phyloP scores from a whole-genome alignment of 2,888 invertebrate genomes.

The Drymonia ruficornis region DNA sequence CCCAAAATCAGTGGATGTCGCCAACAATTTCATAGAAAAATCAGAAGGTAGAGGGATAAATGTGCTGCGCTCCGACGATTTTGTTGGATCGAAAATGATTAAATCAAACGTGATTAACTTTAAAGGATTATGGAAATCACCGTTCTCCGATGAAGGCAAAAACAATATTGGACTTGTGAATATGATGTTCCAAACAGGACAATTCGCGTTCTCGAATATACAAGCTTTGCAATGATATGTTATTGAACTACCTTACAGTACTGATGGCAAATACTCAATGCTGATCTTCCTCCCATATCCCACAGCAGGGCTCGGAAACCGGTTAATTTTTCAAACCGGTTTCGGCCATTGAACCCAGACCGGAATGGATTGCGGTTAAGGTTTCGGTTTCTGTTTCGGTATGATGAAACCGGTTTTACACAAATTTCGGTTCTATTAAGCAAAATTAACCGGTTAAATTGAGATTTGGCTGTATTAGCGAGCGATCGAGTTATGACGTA shows the following conservation, averaged over 20 bases:
- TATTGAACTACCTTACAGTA: constrained; percentile 88
- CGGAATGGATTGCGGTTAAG: too few relatives aligned
- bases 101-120: constrained; percentile 89
- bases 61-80: constrained; percentile 78
- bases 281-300: constrained; percentile 86
- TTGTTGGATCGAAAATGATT: constrained; percentile 85
- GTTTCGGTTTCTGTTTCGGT: too few relatives aligned
- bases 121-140: constrained; percentile 88
- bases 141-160: constrained; percentile 86
- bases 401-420: too few relatives aligned
- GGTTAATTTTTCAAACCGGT: too few relatives aligned
- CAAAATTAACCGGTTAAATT: too few relatives aligned
- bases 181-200: constrained; percentile 89
- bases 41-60: constrained; percentile 71
- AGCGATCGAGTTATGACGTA: too few relatives aligned
- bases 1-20: constrained; percentile 61
- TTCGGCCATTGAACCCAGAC: too few relatives aligned
- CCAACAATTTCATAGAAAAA: constrained; percentile 67
- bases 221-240: constrained; percentile 83
- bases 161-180: constrained; percentile 83
- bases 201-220: constrained; percentile 84
- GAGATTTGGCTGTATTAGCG: too few relatives aligned
- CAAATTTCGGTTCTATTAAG: too few relatives aligned
- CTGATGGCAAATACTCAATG: constrained; percentile 85
- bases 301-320: too few relatives aligned